Conservation (phyloP, 2,888 invertebrate species). For the Drosophila suboccidentalis region DNA sequence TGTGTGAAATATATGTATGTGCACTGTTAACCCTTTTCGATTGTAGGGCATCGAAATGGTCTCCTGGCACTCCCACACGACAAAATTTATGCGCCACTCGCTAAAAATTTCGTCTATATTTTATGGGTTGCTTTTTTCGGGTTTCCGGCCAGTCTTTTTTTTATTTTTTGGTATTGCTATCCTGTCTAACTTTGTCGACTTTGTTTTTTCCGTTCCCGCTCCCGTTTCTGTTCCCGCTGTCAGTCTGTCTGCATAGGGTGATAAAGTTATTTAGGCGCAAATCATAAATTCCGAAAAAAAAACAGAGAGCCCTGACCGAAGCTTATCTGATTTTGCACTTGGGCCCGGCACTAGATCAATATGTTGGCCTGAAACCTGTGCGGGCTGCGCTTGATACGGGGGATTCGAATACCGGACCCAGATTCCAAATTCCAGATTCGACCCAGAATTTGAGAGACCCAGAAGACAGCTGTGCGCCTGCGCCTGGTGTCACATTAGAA, state of each 20-base stretch:
- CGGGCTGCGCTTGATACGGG: constrained; percentile 45
- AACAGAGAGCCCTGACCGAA: constrained; percentile 50
- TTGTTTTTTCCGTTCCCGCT: constrained; percentile 6
- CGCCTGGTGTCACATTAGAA: constrained; percentile 65
- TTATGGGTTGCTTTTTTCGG: constrained; percentile 68
- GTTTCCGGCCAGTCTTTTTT: constrained; percentile 66
- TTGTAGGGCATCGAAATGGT: constrained; percentile 18
- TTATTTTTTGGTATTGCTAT: constrained; percentile 21
- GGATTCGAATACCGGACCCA: constrained; percentile 27
- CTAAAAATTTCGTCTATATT: constrained; percentile 71
- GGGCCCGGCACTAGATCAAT: constrained; percentile 74
- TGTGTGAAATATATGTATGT: constrained; percentile 16
- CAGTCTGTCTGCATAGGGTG: constrained; percentile 58
- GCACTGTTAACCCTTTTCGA: constrained; percentile 20
- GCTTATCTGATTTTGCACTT: constrained; percentile 82
- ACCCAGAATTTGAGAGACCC: constrained; percentile 19
- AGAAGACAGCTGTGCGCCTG: constrained; percentile 76
- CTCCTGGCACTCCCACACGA: constrained; percentile 54
- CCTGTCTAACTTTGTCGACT: constrained; percentile 19
- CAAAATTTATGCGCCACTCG: constrained; percentile 60
- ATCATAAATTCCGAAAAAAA: constrained; percentile 81
- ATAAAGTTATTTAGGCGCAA: constrained; percentile 84
- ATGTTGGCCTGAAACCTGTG: constrained; percentile 58
- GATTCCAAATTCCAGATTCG: constrained; percentile 20
- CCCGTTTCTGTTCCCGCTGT: constrained; percentile 19